A percentile compares a stretch with the other conserved stretches of the same genome.
Evolutionary conservation across 1,140 invertebrate species (phyloP).

Genomic region (Heliconius congener): DNA sequence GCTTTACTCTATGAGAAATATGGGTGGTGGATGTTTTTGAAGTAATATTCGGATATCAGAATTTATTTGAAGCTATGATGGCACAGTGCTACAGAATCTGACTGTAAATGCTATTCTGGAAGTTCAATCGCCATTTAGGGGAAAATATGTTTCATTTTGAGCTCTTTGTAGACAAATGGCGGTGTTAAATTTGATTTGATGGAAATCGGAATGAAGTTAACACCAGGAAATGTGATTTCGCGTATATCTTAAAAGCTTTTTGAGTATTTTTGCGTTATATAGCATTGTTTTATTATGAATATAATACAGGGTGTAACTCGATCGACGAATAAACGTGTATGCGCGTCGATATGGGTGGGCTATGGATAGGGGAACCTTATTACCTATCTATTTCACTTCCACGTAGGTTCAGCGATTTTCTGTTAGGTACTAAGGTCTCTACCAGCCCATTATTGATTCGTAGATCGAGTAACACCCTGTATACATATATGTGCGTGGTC

Average conservation of each 20-base stretch:
- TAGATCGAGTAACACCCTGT: too few species aligned
- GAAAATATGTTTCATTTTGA: too few species aligned
- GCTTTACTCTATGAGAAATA: slow-evolving; percentile 8
- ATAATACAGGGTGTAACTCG: background rate
- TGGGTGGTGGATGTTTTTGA: background rate
- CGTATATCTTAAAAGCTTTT: background rate
- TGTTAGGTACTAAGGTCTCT: too few species aligned
- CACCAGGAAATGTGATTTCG: background rate
- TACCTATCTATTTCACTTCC: too few species aligned
- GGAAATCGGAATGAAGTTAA: slow-evolving; percentile 25
- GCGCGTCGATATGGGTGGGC: too few species aligned
- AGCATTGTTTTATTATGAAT: background rate
- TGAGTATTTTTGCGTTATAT: slow-evolving; percentile 11
- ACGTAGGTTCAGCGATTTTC: too few species aligned
- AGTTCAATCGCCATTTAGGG: background rate
- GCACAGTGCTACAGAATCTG: background rate
- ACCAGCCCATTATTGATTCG: too few species aligned
- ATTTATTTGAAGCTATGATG: background rate
- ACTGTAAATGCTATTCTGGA: too few species aligned
- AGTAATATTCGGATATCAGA: background rate
- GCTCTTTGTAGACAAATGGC: too few species aligned
- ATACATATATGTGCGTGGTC: too few species aligned
- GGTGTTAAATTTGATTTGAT: slow-evolving; percentile 28
- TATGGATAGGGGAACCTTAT: too few species aligned
- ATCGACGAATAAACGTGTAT: too few species aligned